These are phyloP conservation scores for Montipora efflorescens DNA, from an alignment of 64 coral and sea anemone genomes.

Conservation along the genomic window DNA sequence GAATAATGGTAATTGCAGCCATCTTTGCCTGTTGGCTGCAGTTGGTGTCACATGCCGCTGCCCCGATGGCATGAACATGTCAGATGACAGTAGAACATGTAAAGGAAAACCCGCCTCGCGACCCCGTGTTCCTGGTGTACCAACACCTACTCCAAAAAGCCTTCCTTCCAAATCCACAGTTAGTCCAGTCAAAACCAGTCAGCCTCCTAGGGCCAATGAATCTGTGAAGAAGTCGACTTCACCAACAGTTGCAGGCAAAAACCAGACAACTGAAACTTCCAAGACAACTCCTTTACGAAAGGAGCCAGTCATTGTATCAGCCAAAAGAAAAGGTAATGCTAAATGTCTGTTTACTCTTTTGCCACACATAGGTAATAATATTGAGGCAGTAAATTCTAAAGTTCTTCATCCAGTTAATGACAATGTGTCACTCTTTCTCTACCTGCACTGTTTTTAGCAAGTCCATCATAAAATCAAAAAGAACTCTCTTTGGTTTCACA, in stretches of 20 bases:
- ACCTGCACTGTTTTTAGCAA: too few relatives aligned
- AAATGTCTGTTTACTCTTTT: neutral
- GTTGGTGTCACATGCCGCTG: slow-evolving; percentile 33
- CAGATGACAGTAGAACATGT: slow-evolving; percentile 34
- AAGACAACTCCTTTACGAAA: neutral
- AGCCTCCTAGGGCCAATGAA: neutral
- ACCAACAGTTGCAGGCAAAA: neutral
- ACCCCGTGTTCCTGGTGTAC: neutral
- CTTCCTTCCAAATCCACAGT: neutral
- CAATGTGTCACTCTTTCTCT: too few relatives aligned
- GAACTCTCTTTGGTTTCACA: too few relatives aligned
- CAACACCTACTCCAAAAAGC: neutral
- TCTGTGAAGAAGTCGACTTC: slow-evolving; percentile 1
- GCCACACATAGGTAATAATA: too few relatives aligned
- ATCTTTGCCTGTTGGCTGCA: slow-evolving; percentile 68
- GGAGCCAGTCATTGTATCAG: neutral
- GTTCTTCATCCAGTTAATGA: too few relatives aligned
- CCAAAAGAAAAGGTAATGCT: neutral
- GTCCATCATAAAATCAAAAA: too few relatives aligned
- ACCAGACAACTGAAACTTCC: neutral
- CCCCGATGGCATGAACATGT: slow-evolving; percentile 72
- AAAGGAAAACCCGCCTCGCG: slow-evolving; percentile 9
- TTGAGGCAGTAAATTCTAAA: too few relatives aligned
- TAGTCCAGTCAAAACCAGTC: neutral
- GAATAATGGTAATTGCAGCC: slow-evolving; percentile 86